Evolutionary conservation across 1,140 invertebrate species (phyloP), one percentile per base, ranked within the genome.

Genomic region (Gerris buenoi): DNA sequence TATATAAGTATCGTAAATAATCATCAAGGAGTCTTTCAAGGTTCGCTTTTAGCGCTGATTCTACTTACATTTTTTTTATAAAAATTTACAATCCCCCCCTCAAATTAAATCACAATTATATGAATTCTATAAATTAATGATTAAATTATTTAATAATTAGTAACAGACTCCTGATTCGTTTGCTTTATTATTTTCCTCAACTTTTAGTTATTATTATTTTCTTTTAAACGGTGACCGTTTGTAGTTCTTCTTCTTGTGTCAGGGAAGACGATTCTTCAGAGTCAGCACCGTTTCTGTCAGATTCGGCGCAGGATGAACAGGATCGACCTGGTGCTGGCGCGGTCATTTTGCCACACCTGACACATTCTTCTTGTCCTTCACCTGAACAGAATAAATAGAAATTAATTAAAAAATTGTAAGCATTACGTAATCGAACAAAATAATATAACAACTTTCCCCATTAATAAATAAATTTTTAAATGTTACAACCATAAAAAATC

Each of bases 341-440:
- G 68, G 72, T 78, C 25, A 72, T 69, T 66, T 77, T 77, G 5
- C 73, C 72, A 67, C 78, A 79, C 22, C 74, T 72, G 5, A 73
- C 65, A 67, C 78, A 79, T 66, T 78, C 75, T 69, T 79, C 77
- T 63, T 77, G 75, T 1, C 73, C 70, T 27, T 77, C 77, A 23
- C 75, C 77, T 78, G 71, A 23, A 64, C 58, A 56, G 22, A 59
- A 10, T n/a, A n/a, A n/a, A n/a, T n/a, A n/a, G n/a, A n/a, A n/a
- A n/a, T n/a, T n/a, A n/a, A n/a, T n/a, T n/a, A n/a, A n/a, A n/a
- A 13, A 18, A 64, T 10, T 22, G 22, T 63, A n/a, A 26, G 15
- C 25, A 14, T 15, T 26, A 10, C 18, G 62, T 63, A 2, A 63
- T 26, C 26, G 15, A 25, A 63, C 15, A 25, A 63, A 2, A 2